Evolutionary conservation across 2,888 invertebrate species (phyloP), one percentile per base, ranked within the genome.

Genomic region (Eupithecia exiguata): DNA sequence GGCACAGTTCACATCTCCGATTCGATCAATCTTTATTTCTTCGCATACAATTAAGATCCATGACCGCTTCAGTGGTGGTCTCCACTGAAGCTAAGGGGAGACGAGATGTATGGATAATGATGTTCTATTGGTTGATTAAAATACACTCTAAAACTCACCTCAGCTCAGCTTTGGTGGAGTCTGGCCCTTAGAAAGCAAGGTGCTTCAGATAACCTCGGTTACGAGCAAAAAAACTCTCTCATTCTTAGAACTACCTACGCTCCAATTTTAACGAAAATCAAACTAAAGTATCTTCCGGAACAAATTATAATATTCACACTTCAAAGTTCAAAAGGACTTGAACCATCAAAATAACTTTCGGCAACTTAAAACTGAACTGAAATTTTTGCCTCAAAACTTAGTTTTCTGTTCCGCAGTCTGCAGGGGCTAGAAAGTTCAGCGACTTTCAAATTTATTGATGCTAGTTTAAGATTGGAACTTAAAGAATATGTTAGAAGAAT

Each of bases 361-460:
- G 46, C 36, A 65, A 68, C 70, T 71, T 65, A 65, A 71, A 71
- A 68, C 68, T 71, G n/a, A 71, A 70, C 40, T 18, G 25, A 30
- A 72, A 72, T 67, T 62, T 70, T 69, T 68, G 35, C 67, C 40
- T 67, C 67, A 53, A 74, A 71, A 75, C 69, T 71, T 46, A 21
- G 71, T 70, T 53, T 61, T 43, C 70, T 69, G 62, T 62, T 65
- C 74, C 72, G 58, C 71, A 69, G 70, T 76, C 74, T 74, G 62
- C 70, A 61, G 43, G 68, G 72, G 66, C 76, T 70, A 69, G 69
- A 75, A 79, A 70, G 61, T 77, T 77, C 71, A 73, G 68, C 75
- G 75, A 61, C 63, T 74, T 43, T 74, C 35, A 74, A 76, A 79
- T 77, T 79, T 79, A 78, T 79, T 49, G 78, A 70, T 66, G 25